A percentile compares a stretch with the other conserved stretches of the same genome.
phyloP scores from a whole-genome alignment of 2,888 invertebrate genomes.

The Diabrotica balteata region DNA sequence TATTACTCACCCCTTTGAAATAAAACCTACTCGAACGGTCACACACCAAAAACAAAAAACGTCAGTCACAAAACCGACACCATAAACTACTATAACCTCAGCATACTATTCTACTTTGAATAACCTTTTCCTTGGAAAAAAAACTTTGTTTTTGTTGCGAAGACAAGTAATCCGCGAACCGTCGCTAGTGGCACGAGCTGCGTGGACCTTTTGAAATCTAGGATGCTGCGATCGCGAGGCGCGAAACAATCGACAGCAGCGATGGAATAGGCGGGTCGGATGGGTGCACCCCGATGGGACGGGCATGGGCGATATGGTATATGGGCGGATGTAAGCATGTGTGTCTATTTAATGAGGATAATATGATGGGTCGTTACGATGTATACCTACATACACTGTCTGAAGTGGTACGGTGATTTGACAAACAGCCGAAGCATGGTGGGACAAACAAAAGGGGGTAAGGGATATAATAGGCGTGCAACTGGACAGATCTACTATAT shows the following conservation, averaged over 20 bases:
- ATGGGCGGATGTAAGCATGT: conserved; percentile 4
- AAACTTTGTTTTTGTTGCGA: conserved; percentile 5
- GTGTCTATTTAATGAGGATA: not conserved
- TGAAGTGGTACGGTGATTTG: not conserved
- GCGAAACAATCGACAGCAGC: not conserved
- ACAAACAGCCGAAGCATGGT: no score
- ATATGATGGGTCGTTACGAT: conserved; percentile 1
- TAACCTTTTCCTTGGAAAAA: not conserved
- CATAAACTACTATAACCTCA: no score
- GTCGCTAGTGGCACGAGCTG: conserved; percentile 15
- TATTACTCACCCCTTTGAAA: no score
- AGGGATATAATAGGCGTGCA: no score
- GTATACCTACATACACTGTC: not conserved
- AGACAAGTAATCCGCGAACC: conserved; percentile 22
- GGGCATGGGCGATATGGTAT: conserved; percentile 5
- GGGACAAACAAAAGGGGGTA: no score
- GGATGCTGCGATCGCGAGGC: conserved; percentile 13
- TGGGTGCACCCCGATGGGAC: not conserved
- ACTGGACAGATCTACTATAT: no score
- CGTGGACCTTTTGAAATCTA: conserved; percentile 18
- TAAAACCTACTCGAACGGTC: no score
- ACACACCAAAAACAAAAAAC: no score
- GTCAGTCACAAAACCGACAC: no score
- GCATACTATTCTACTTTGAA: no score
- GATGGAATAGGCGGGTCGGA: conserved; percentile 23